These are phyloP conservation scores for Oscheius myriophilus DNA, from an alignment of 2,888 invertebrate genomes.

Conservation along the genomic window DNA sequence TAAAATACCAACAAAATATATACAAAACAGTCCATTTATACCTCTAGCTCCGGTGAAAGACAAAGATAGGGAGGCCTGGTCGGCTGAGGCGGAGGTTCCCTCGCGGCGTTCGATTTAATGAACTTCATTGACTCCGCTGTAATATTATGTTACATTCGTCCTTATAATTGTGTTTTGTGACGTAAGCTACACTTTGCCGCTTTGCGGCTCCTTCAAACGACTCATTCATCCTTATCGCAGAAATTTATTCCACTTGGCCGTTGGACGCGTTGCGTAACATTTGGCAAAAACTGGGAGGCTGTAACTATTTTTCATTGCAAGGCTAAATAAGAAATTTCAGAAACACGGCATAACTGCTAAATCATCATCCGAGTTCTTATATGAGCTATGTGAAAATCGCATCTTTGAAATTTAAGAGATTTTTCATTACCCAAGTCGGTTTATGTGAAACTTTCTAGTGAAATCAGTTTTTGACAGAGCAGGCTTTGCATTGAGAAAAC, in stretches of 20 bases:
- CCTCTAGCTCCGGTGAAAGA: conserved; percentile 4
- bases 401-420: too few relatives aligned
- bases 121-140: not conserved
- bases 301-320: not conserved
- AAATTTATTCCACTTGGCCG: conserved; percentile 16
- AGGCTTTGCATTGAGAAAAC: too few relatives aligned
- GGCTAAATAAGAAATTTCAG: not conserved
- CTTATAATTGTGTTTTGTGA: not conserved
- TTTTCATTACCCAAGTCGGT: too few relatives aligned
- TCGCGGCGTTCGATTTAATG: conserved; percentile 8
- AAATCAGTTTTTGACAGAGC: too few relatives aligned
- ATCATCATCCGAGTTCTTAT: too few relatives aligned
- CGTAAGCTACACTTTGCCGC: conserved; percentile 9
- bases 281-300: not conserved
- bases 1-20: not conserved
- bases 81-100: conserved; percentile 11
- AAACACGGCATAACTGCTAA: not conserved
- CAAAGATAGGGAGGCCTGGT: conserved; percentile 15
- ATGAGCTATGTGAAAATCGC: too few relatives aligned
- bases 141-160: not conserved
- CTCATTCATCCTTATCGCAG: conserved; percentile 1
- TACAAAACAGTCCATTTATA: not conserved
- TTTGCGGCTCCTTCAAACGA: not conserved
- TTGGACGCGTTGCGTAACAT: conserved; percentile 14
- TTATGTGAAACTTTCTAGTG: too few relatives aligned